Percentiles rank a stretch among this genome's conserved stretches.
These are phyloP conservation scores for Narcine bancroftii DNA, from an alignment of 2,113 vertebrate species.

Conservation along the genomic window DNA sequence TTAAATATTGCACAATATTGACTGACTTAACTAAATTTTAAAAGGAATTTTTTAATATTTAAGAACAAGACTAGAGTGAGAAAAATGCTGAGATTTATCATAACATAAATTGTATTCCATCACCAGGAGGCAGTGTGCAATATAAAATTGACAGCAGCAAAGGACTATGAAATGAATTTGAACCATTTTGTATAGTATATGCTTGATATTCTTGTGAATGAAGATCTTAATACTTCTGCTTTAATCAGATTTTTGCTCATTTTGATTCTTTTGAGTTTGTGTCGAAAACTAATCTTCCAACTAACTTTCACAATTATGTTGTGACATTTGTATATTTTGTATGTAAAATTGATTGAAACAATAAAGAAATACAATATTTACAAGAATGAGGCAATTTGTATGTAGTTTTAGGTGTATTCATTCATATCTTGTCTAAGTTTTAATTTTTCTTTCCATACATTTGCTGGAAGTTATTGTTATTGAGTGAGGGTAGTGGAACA, in stretches of 20 bases:
- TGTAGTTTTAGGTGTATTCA: not conserved
- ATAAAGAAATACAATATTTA: not conserved
- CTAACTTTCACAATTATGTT: not conserved
- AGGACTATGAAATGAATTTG: conserved; percentile 13
- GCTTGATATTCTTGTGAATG: not conserved
- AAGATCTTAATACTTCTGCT: not conserved
- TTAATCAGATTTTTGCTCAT: not conserved
- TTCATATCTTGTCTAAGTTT: not conserved
- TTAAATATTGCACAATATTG: not conserved
- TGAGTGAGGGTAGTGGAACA: not conserved
- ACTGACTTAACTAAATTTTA: not conserved
- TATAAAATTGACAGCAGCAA: conserved; percentile 12
- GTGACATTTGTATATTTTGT: not conserved
- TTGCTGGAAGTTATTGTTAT: not conserved
- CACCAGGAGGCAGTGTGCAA: conserved; percentile 37
- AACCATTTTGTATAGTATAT: not conserved
- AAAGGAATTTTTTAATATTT: not conserved
- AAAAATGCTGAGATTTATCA: not conserved
- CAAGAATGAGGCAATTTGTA: not conserved
- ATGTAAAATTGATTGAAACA: not conserved
- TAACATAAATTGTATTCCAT: conserved; percentile 14
- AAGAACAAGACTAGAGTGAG: not conserved
- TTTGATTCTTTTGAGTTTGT: not conserved
- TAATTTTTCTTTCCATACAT: not conserved
- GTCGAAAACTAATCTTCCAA: not conserved